Percentiles rank a stretch among this genome's conserved stretches.
These are phyloP conservation scores for Drosophila hydei DNA, from an alignment of 1,140 invertebrate species.

Conservation along the genomic window DNA sequence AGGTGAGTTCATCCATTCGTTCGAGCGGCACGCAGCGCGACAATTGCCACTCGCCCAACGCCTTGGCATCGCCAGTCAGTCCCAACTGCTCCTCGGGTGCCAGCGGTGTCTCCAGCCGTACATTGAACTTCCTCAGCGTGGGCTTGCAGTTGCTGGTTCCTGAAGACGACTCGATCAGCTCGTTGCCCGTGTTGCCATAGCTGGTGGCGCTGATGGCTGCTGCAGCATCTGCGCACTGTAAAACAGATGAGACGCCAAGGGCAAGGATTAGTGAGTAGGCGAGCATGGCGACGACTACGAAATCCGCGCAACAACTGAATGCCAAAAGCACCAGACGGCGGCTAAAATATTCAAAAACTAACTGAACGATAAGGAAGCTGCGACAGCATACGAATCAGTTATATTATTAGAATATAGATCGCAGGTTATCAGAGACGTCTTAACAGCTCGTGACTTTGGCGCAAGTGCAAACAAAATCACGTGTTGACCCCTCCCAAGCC, in stretches of 20 bases:
- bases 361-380: constrained; percentile 21
- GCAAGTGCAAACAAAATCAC: constrained; percentile 63
- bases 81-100: constrained; percentile 83
- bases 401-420: constrained; percentile 34
- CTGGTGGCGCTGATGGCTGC: constrained; percentile 25
- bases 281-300: constrained; percentile 37
- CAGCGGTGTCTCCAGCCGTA: constrained; percentile 55
- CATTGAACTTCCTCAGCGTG: constrained; percentile 59
- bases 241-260: constrained; percentile 45
- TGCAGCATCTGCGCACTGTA: constrained; percentile 73
- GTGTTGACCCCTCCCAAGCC: constrained; percentile 42
- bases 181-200: constrained; percentile 52
- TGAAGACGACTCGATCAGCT: constrained; percentile 43
- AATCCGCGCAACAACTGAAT: constrained; percentile 49
- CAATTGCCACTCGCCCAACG: constrained; percentile 84
- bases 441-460: constrained; percentile 45
- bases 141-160: constrained; percentile 55
- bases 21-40: constrained; percentile 81
- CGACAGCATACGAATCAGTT: not conserved
- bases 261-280: constrained; percentile 51
- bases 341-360: constrained; percentile 30
- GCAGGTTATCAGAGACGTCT: constrained; percentile 25
- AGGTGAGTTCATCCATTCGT: constrained; percentile 71
- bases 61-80: constrained; percentile 82
- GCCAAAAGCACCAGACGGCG: constrained; percentile 1